Percentiles rank a stretch among this genome's conserved stretches.
These are phyloP conservation scores for Agonum fuliginosum DNA, from an alignment of 2,888 invertebrate species.

Conservation along the genomic window DNA sequence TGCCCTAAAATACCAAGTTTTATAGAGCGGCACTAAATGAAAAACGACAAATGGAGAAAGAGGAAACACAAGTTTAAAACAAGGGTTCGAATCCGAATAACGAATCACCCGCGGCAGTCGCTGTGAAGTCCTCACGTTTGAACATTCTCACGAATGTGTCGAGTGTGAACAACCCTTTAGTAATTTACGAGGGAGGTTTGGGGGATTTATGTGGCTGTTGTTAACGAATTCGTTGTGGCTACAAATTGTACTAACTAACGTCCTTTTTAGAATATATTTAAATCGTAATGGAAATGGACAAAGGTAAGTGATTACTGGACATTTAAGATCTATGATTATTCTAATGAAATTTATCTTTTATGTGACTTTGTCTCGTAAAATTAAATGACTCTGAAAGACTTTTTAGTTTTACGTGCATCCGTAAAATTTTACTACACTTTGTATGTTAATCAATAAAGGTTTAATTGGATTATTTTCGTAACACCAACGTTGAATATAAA, in stretches of 20 bases:
- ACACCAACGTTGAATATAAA: no score
- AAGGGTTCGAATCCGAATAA: constrained; percentile 8
- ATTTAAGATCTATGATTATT: neutral
- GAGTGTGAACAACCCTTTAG: constrained; percentile 31
- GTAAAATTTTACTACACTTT: no score
- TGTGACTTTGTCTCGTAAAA: neutral
- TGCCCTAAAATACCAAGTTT: constrained; percentile 7
- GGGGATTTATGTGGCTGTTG: neutral
- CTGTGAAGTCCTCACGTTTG: constrained; percentile 21
- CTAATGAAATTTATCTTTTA: neutral
- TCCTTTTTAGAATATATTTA: constrained; percentile 3
- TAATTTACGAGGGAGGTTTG: constrained; percentile 34
- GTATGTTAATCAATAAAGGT: no score
- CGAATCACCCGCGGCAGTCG: neutral
- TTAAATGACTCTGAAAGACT: neutral
- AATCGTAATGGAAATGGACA: neutral
- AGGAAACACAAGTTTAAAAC: constrained; percentile 1
- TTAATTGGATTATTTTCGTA: no score
- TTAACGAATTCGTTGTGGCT: constrained; percentile 34
- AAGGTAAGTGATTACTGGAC: constrained; percentile 1
- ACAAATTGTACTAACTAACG: constrained; percentile 8
- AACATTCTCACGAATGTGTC: constrained; percentile 42
- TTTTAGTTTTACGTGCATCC: neutral
- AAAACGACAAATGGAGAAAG: neutral
- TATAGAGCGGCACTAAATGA: constrained; percentile 27